Base-by-base conservation (phyloP, 2,113 vertebrate genomes). In the Fukomys damarensis region DNA sequence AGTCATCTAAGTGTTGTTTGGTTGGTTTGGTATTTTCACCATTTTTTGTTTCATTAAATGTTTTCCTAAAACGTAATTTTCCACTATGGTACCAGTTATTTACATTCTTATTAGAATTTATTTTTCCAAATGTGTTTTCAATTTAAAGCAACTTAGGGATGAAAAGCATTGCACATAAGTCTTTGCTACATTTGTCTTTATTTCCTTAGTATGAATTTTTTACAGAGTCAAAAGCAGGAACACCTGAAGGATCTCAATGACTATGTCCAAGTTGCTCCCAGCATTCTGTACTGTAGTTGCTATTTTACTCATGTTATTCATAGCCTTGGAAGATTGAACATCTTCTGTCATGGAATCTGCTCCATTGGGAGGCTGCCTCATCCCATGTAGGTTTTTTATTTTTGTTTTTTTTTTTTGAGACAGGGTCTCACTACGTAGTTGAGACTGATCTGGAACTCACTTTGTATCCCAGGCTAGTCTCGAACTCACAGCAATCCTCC, bases 201-300 rank as follows among this genome's bases (percentile, higher is more conserved):
- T 90, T 92, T 97, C 14, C 10, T 68, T 68, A 88, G 43, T 43
- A 28, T 32, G 38, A 68, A 83, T 91, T 97, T 46, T 19, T 82
- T 63, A 77, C 43, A 52, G 41, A 96, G 82, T 86, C 76, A 97
- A 88, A 88, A 91, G 83, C 79, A 79, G 72, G 9, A 85, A 90
- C 41, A 85, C 52, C 83, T 86, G 82, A 87, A 94, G 38, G 56
- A 84, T 96, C 74, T 85, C 72, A 72, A 74, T 83, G 79, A 54
- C 22, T 70, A 52, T 61, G n/a, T 91, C 77, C 59, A 86, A 76
- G 77, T 68, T 54, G 46, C 77, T 81, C 58, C 24, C 79, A 81
- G 83, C 10, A 38, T 49, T 95, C 56, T 8, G 41, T 89, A 66
- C 56, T 3, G 22, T 7, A 17, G 43, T 54, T 80, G 7, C 41